Conservation (phyloP, 2,797 vertebrate genomes). For the Microcaecilia unicolor region DNA sequence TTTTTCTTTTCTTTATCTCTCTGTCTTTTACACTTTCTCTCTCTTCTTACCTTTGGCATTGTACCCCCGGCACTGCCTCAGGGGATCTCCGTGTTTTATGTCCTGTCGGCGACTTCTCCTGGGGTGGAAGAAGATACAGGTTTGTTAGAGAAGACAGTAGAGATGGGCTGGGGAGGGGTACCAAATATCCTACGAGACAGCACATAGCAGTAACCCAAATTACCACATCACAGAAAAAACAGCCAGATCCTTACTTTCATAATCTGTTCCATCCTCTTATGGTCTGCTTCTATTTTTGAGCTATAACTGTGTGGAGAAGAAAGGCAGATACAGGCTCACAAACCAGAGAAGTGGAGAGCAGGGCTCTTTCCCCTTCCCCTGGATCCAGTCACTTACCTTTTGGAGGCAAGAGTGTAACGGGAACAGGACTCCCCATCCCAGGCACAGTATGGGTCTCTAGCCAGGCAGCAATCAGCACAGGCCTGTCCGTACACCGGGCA, state of each 20-base stretch:
- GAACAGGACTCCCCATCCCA: slow-evolving; percentile 77
- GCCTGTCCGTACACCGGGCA: slow-evolving; percentile 68
- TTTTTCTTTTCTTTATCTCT: too few relatives aligned
- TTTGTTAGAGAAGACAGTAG: too few relatives aligned
- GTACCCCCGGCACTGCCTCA: slow-evolving; percentile 72
- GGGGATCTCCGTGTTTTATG: slow-evolving; percentile 69
- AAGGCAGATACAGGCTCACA: too few relatives aligned
- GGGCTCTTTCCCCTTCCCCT: not conserved
- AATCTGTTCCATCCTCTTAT: too few relatives aligned
- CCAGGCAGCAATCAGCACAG: slow-evolving; percentile 78
- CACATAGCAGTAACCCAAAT: too few relatives aligned
- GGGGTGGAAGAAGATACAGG: not conserved
- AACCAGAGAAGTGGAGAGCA: not conserved
- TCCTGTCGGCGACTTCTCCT: slow-evolving; percentile 80
- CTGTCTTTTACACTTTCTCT: not conserved
- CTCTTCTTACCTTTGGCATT: slow-evolving; percentile 70
- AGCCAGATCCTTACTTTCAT: too few relatives aligned
- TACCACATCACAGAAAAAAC: too few relatives aligned
- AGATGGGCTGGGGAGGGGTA: too few relatives aligned
- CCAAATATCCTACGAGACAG: too few relatives aligned
- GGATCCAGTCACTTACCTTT: slow-evolving; percentile 44
- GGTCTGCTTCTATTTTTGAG: too few relatives aligned
- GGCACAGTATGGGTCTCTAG: slow-evolving; percentile 75
- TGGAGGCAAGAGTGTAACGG: slow-evolving; percentile 69
- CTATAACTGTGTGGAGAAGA: too few relatives aligned